A percentile compares a stretch with the other conserved stretches of the same genome.
Evolutionary conservation across 2,888 invertebrate species (phyloP).

Genomic region (Prosapia bicincta): DNA sequence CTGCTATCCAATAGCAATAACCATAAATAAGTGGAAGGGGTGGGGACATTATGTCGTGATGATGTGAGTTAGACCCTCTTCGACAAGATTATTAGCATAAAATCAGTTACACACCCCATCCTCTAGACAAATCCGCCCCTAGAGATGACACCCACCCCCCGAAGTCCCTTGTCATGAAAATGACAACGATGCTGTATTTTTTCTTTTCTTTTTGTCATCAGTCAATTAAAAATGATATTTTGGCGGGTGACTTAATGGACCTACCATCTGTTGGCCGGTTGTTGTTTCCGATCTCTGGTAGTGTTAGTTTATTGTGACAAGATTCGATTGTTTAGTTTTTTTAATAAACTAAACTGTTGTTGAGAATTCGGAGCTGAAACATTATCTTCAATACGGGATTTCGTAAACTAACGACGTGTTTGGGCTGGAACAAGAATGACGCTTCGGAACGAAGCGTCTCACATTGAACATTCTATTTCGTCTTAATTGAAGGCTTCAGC

Average conservation of each 20-base stretch:
- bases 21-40: not conserved
- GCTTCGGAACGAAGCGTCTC: no score
- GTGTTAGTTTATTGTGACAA: no score
- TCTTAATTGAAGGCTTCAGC: no score
- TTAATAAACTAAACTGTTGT: no score
- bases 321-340: no score
- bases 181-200: not conserved
- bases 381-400: no score
- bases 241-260: not conserved
- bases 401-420: no score
- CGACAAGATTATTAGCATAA: slow-evolving; percentile 2
- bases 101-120: not conserved
- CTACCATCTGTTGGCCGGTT: not conserved
- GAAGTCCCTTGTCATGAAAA: not conserved
- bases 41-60: not conserved
- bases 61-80: not conserved
- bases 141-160: not conserved
- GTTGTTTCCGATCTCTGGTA: no score
- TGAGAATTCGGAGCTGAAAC: no score
- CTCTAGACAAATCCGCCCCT: not conserved
- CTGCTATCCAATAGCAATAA: not conserved
- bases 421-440: no score
- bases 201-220: not conserved
- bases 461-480: no score
- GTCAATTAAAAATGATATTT: not conserved